phyloP scores from a whole-genome alignment of 1,140 invertebrate genomes.

The Camponotus pennsylvanicus region DNA sequence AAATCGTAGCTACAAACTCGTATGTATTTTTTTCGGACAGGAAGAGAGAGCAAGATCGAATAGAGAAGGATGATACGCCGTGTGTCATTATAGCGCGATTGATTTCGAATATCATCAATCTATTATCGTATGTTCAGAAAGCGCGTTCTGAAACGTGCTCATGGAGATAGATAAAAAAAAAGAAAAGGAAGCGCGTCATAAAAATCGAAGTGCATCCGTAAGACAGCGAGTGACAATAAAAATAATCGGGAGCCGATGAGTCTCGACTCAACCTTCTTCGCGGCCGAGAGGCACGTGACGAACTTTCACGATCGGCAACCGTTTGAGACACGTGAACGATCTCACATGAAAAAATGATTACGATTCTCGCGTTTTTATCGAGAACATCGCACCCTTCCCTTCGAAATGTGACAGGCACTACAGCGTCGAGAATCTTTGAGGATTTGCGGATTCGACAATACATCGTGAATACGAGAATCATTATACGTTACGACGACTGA shows the following conservation, averaged over 20 bases:
- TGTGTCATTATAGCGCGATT: not conserved
- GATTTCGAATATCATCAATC: conserved; percentile 6
- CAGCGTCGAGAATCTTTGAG: not conserved
- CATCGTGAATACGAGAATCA: not conserved
- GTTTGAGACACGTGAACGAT: conserved; percentile 53
- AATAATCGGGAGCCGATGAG: conserved; percentile 33
- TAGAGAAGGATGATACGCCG: conserved; percentile 9
- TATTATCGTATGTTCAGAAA: conserved; percentile 23
- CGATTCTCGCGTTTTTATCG: conserved; percentile 24
- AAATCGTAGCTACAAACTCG: conserved; percentile 46
- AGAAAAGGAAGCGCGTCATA: not conserved
- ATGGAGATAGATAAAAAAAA: not conserved
- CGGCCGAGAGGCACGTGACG: conserved; percentile 52
- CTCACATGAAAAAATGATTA: conserved; percentile 29
- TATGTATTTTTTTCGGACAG: not conserved
- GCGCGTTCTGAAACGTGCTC: conserved; percentile 25
- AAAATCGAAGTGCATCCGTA: conserved; percentile 51
- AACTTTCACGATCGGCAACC: conserved; percentile 41
- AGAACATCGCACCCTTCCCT: not conserved
- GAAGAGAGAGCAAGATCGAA: not conserved
- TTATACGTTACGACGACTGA: not conserved
- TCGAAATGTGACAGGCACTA: not conserved
- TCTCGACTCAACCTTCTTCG: not conserved
- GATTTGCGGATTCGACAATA: not conserved
- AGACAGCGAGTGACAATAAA: conserved; percentile 10